These are phyloP conservation scores for Dysmachus trigonus DNA, from an alignment of 2,888 invertebrate genomes.

Conservation along the genomic window DNA sequence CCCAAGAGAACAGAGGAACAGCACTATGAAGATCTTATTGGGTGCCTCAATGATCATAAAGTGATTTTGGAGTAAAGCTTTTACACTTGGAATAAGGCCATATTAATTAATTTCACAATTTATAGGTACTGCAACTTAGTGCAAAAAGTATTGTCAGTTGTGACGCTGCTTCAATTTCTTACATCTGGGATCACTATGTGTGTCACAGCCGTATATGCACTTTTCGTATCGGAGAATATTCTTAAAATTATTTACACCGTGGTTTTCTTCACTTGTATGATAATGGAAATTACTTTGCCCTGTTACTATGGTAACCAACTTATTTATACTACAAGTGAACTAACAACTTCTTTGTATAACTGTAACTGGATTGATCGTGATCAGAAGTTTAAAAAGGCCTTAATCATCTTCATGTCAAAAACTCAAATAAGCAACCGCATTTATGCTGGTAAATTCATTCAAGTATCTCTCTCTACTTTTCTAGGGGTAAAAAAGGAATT, in stretches of 20 bases:
- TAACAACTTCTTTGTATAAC: slow-evolving; percentile 2
- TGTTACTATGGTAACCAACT: background rate
- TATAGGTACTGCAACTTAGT: background rate
- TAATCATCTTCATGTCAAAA: slow-evolving; percentile 12
- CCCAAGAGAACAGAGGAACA: background rate
- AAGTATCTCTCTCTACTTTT: background rate
- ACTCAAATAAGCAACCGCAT: background rate
- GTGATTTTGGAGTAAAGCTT: too few species aligned
- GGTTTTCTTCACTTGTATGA: background rate
- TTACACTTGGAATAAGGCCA: too few species aligned
- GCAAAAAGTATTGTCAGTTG: background rate
- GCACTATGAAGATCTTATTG: background rate
- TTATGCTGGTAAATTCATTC: slow-evolving; percentile 4
- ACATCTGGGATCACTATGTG: background rate
- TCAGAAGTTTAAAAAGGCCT: slow-evolving; percentile 10
- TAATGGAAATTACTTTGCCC: background rate
- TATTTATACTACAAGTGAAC: background rate
- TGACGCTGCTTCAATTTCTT: background rate
- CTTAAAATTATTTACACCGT: background rate
- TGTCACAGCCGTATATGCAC: background rate
- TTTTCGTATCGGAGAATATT: background rate
- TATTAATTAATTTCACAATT: too few species aligned
- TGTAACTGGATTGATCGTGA: background rate
- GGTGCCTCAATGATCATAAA: background rate
- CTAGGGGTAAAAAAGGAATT: background rate